phyloP scores from a whole-genome alignment of 2,113 vertebrate species.

The Scartelaos histophorus region DNA sequence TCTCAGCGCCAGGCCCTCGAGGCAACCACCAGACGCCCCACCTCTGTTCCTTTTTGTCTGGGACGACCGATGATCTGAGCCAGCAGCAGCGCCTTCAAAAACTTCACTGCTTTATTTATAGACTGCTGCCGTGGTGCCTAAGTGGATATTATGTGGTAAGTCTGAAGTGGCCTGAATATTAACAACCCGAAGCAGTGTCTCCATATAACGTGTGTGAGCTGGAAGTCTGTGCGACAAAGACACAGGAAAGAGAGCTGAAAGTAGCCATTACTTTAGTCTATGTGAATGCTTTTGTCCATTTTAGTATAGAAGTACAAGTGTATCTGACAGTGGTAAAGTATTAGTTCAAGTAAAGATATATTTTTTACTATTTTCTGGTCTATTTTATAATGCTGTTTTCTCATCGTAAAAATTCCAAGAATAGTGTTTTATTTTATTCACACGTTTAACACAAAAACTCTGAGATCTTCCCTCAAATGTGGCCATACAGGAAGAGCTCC shows the following conservation, averaged over 20 bases:
- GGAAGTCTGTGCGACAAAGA: slow-evolving; percentile 28
- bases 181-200: slow-evolving; percentile 31
- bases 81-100: slow-evolving; percentile 44
- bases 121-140: slow-evolving; percentile 31
- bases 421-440: too few species aligned
- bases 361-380: too few species aligned
- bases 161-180: slow-evolving; percentile 53
- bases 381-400: too few species aligned
- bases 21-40: slow-evolving; percentile 54
- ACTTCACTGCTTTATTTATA: slow-evolving; percentile 62
- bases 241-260: neutral
- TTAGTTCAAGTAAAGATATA: too few species aligned
- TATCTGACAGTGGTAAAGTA: too few species aligned
- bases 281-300: neutral
- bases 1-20: slow-evolving; percentile 57
- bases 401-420: too few species aligned
- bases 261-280: slow-evolving; percentile 2
- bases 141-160: slow-evolving; percentile 60
- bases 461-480: too few species aligned
- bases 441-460: too few species aligned
- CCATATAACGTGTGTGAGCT: slow-evolving; percentile 16
- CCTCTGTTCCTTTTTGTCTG: slow-evolving; percentile 57
- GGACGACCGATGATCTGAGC: slow-evolving; percentile 65
- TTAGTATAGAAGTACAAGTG: too few species aligned
- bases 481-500: too few species aligned